phyloP scores from a whole-genome alignment of 2,797 vertebrate species.

The Tympanoctomys barrerae region DNA sequence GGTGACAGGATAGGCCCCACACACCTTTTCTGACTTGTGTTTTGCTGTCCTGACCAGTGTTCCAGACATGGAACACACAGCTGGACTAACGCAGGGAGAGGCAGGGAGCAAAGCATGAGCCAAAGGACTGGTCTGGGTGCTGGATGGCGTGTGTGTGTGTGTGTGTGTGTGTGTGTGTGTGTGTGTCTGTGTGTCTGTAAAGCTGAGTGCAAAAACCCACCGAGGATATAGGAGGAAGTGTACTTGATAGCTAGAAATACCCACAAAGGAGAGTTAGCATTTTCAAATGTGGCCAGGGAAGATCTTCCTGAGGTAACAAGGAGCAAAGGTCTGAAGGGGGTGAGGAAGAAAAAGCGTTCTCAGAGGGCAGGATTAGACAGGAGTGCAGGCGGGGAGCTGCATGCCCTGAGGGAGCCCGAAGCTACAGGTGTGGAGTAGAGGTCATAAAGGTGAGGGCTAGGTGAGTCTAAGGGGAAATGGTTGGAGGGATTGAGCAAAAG shows the following conservation, averaged over 20 bases:
- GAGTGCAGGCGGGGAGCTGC: background rate
- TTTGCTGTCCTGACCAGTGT: background rate
- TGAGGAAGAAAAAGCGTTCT: background rate
- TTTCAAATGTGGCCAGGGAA: background rate
- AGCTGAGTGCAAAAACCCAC: background rate
- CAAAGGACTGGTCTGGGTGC: background rate
- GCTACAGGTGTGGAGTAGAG: background rate
- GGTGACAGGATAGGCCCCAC: background rate
- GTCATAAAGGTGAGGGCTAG: background rate
- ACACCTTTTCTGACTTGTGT: background rate
- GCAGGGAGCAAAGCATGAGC: background rate
- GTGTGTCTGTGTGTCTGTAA: background rate
- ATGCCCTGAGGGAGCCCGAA: background rate
- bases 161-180: background rate
- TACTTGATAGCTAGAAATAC: background rate
- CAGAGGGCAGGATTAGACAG: background rate
- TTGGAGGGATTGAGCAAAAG: background rate
- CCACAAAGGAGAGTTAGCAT: background rate
- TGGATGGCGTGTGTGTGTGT: background rate
- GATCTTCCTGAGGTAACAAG: background rate
- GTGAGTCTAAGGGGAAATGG: background rate
- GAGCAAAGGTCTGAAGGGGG: background rate
- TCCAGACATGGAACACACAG: background rate
- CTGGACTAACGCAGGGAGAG: conserved; percentile 3
- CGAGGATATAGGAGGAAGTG: background rate